phyloP scores from a whole-genome alignment of 2,797 vertebrate species.

The Hydrolagus colliei region DNA sequence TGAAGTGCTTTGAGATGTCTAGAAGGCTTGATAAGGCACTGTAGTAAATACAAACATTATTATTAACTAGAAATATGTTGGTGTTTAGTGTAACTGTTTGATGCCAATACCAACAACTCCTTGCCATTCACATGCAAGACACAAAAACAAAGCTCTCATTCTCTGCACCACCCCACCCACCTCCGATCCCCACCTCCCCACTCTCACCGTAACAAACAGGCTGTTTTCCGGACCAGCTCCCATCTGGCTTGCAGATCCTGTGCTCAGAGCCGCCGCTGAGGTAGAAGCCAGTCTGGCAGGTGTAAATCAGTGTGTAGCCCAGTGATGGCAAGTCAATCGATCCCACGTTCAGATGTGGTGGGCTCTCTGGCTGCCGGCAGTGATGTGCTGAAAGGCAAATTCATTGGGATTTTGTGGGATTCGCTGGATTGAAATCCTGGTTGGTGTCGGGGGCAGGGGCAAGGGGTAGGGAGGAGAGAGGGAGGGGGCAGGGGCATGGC shows the following conservation, averaged over 20 bases:
- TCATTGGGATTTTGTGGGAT: not conserved
- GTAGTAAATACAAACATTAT: no score
- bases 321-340: slow-evolving; percentile 90
- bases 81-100: no score
- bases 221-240: slow-evolving; percentile 93
- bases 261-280: slow-evolving; percentile 91
- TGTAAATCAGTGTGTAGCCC: slow-evolving; percentile 95
- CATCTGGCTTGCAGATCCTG: slow-evolving; percentile 88
- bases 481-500: no score
- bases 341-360: slow-evolving; percentile 80
- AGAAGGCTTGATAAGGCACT: no score
- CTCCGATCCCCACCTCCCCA: no score
- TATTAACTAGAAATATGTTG: no score
- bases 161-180: no score
- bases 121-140: not conserved
- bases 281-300: slow-evolving; percentile 88
- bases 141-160: not conserved
- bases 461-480: no score
- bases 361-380: slow-evolving; percentile 87
- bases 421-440: no score
- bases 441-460: no score
- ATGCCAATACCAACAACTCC: no score
- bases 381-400: slow-evolving; percentile 71
- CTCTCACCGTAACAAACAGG: slow-evolving; percentile 81
- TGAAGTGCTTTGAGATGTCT: no score